phyloP scores from a whole-genome alignment of 2,113 vertebrate species.

The Tautogolabrus adspersus region DNA sequence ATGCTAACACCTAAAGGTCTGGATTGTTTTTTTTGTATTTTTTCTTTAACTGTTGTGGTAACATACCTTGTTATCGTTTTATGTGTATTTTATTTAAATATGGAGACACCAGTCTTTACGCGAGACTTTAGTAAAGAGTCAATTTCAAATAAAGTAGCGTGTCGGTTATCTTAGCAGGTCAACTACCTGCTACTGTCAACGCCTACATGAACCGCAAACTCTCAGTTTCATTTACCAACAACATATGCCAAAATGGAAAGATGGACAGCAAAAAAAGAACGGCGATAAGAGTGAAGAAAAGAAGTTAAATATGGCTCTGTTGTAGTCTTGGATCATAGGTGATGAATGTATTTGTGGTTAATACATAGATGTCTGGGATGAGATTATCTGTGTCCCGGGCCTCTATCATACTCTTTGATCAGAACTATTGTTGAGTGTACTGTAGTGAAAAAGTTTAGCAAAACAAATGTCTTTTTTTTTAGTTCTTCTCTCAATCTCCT shows the following conservation, averaged over 20 bases:
- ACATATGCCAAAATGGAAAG: not conserved
- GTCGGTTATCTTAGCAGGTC: constrained; percentile 45
- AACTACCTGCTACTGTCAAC: constrained; percentile 49
- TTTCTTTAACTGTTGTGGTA: not conserved
- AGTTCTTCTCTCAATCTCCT: too few relatives aligned
- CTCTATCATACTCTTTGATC: not conserved
- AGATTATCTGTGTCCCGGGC: not conserved
- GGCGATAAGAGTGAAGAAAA: too few relatives aligned
- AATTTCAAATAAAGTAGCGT: not conserved
- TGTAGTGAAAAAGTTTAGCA: too few relatives aligned
- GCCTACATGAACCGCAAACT: constrained; percentile 1
- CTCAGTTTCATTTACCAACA: not conserved
- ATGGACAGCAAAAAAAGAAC: not conserved
- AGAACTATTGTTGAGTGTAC: too few relatives aligned
- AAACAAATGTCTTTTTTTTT: too few relatives aligned
- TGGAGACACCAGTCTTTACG: not conserved
- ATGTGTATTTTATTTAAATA: not conserved
- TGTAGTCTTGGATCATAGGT: not conserved
- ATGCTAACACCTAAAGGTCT: constrained; percentile 31
- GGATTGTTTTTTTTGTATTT: constrained; percentile 5
- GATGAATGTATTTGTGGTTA: not conserved
- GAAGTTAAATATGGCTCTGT: not conserved
- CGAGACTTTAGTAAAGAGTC: not conserved
- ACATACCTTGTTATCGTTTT: not conserved
- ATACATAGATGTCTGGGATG: not conserved